phyloP scores from a whole-genome alignment of 2,888 invertebrate species.

The Lampropteryx suffumata region DNA sequence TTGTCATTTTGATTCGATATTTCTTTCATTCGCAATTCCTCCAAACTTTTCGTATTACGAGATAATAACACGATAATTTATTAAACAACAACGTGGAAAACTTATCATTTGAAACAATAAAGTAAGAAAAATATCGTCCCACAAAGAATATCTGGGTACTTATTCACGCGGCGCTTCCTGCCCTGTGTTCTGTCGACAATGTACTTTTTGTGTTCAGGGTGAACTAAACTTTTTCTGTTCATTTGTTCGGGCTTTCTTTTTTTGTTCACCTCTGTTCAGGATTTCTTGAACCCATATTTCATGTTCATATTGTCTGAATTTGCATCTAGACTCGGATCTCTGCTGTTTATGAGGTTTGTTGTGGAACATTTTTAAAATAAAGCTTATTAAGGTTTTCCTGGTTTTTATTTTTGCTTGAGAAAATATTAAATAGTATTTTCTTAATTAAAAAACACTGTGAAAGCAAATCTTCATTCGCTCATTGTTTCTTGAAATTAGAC shows the following conservation, averaged over 20 bases:
- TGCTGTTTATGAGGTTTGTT: constrained; percentile 42
- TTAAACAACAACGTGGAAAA: constrained; percentile 35
- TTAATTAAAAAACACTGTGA: background rate
- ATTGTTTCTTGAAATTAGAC: too few relatives aligned
- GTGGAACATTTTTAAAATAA: constrained; percentile 34
- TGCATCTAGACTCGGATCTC: constrained; percentile 50
- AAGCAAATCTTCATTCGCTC: background rate
- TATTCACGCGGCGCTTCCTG: constrained; percentile 78
- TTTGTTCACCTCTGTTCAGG: constrained; percentile 64
- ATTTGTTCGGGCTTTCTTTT: constrained; percentile 65
- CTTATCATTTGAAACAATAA: constrained; percentile 36
- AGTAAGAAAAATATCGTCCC: constrained; percentile 46
- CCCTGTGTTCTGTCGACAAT: constrained; percentile 62
- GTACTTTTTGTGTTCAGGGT: constrained; percentile 56
- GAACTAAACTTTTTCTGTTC: constrained; percentile 72
- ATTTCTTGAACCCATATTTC: constrained; percentile 82
- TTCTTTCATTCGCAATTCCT: constrained; percentile 10
- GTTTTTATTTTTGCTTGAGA: constrained; percentile 16
- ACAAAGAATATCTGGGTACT: constrained; percentile 59
- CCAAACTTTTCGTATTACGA: constrained; percentile 25
- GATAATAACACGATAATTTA: constrained; percentile 24
- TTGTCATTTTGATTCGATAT: constrained; percentile 12
- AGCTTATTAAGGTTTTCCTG: constrained; percentile 17
- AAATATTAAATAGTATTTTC: constrained; percentile 3
- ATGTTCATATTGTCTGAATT: constrained; percentile 78